Conservation (phyloP, 2,888 invertebrate species). For the Macaria liturata region DNA sequence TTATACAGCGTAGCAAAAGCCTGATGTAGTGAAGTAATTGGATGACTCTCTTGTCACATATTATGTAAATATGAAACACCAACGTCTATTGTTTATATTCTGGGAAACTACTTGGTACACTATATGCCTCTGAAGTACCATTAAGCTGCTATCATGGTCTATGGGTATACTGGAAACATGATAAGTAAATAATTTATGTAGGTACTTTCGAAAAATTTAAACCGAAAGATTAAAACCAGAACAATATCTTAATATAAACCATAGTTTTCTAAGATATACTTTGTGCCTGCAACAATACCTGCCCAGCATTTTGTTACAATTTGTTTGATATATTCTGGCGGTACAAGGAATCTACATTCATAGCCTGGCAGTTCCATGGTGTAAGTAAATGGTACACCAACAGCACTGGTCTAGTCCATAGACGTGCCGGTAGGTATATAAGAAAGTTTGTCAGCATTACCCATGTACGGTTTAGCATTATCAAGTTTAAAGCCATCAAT, state of each 20-base stretch:
- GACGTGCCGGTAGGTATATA: slow-evolving; percentile 86
- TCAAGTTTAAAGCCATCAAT: slow-evolving; percentile 70
- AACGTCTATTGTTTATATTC: slow-evolving; percentile 12
- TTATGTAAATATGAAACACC: slow-evolving; percentile 12
- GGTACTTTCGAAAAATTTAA: too few species aligned
- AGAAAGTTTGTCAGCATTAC: slow-evolving; percentile 80
- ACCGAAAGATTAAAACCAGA: too few species aligned
- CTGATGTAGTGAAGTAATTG: too few species aligned
- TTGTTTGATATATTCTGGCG: slow-evolving; percentile 76
- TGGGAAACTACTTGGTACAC: slow-evolving; percentile 1
- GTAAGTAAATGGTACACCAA: slow-evolving; percentile 83
- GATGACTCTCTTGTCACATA: too few species aligned
- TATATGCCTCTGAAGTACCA: not conserved
- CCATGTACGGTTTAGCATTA: slow-evolving; percentile 73
- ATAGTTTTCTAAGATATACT: too few species aligned
- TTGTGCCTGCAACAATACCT: slow-evolving; percentile 78
- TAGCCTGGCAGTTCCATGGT: slow-evolving; percentile 87
- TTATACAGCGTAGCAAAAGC: too few species aligned
- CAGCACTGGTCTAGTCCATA: slow-evolving; percentile 86
- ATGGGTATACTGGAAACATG: too few species aligned
- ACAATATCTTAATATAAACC: too few species aligned
- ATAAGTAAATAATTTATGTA: too few species aligned
- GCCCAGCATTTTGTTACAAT: slow-evolving; percentile 85
- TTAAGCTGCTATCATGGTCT: too few species aligned
- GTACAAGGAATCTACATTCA: slow-evolving; percentile 80